A percentile compares a stretch with the other conserved stretches of the same genome.
These are phyloP conservation scores for Trachelipus rathkii DNA, from an alignment of 1,140 invertebrate species.

Conservation along the genomic window DNA sequence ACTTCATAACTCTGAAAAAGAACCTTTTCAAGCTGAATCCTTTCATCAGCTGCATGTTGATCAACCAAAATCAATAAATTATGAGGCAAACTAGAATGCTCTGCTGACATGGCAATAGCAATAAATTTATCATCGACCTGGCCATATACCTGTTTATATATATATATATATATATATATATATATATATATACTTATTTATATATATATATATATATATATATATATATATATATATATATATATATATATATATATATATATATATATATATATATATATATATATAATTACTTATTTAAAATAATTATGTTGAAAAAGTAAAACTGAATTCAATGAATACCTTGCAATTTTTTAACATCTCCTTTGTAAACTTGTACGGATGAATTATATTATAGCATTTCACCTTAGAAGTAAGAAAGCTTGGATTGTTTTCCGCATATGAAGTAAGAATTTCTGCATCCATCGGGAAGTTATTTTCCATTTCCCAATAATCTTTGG, in stretches of 20 bases:
- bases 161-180: too few relatives aligned
- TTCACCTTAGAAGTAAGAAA: neutral
- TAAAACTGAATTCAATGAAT: too few relatives aligned
- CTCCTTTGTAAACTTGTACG: neutral
- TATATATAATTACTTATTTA: too few relatives aligned
- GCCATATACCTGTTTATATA: neutral
- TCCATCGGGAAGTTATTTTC: neutral
- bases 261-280: too few relatives aligned
- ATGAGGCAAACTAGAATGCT: neutral
- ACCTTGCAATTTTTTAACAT: conserved; percentile 2
- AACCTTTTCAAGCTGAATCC: neutral
- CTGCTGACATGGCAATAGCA: neutral
- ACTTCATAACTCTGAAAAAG: neutral
- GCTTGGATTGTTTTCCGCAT: neutral
- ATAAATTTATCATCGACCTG: neutral
- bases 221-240: too few relatives aligned
- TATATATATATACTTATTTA: too few relatives aligned
- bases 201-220: too few relatives aligned
- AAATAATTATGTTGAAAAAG: too few relatives aligned
- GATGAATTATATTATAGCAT: neutral
- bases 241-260: too few relatives aligned
- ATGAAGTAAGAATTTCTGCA: neutral
- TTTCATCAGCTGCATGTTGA: neutral
- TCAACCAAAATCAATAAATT: neutral
- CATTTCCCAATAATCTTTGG: neutral